Base-by-base conservation (phyloP, 1,140 invertebrate species). In the Phortica variegata region DNA sequence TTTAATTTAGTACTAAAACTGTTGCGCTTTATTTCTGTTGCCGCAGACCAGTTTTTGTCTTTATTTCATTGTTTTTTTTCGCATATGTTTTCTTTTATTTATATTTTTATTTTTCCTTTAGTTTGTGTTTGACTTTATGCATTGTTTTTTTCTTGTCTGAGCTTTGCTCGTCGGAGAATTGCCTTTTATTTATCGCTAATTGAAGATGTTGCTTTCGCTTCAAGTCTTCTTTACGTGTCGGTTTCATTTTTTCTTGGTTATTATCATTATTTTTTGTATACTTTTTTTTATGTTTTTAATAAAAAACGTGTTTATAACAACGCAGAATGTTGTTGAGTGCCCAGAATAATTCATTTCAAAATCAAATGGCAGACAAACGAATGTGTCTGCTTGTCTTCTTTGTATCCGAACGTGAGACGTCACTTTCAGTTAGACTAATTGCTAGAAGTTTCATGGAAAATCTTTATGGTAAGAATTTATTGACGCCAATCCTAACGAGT, bases 281-380 rank as follows among this genome's bases (percentile, higher is more conserved):
- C 54, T 66, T 54, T 53, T 60, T 68, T 68, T 63, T 68, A 63
- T 63, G 60, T 68, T 68, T 68, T 68, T 68, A 68, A 68, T 68
- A 68, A 68, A 68, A 68, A 68, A 68, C 63, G 63, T 68, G 63
- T 68, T 68, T 68, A 68, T 68, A 68, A 68, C 63, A 68, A 63
- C 63, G 60, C 60, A 68, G 63, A 68, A 56, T 68, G 51, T 47
- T 68, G 60, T 68, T 68, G 63, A 68, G 65, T 68, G 63, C 63
- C 60, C 63, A 55, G 63, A 68, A 68, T 68, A 63, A 68, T 63
- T 68, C 68, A 68, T 68, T 66, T 68, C 48, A 42, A 34, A 60
- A 68, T 60, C n/a, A n/a, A n/a, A n/a, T n/a, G n/a, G n/a, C n/a
- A n/a, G n/a, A n/a, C n/a, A n/a, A n/a, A n/a, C n/a, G n/a, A n/a